These are phyloP conservation scores for Anadara kagoshimensis DNA, from an alignment of 1,140 invertebrate genomes.

Conservation along the genomic window DNA sequence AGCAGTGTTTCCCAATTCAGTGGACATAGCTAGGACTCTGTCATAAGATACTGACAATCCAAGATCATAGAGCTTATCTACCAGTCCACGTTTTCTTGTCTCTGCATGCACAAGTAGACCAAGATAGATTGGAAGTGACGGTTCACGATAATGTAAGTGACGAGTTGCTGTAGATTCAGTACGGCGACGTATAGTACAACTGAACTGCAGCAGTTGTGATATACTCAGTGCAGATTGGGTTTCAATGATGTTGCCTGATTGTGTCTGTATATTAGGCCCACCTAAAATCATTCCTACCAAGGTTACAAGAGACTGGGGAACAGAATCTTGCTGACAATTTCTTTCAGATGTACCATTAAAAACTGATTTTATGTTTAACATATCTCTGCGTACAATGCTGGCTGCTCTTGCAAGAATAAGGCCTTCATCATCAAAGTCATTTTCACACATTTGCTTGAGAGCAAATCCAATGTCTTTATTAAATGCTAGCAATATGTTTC, in stretches of 20 bases:
- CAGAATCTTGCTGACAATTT: slow-evolving; percentile 7
- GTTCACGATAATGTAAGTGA: background rate
- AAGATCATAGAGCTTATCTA: slow-evolving; percentile 29
- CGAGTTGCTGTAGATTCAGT: background rate
- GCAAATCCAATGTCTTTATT: background rate
- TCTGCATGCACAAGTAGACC: slow-evolving; percentile 9
- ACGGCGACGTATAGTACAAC: no score
- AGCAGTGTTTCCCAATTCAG: slow-evolving; percentile 9
- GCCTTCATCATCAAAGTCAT: background rate
- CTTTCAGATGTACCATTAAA: slow-evolving; percentile 2
- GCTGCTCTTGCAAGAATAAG: no score
- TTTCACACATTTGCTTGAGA: background rate
- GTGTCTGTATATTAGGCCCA: no score
- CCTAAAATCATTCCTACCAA: no score
- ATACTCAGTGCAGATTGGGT: background rate
- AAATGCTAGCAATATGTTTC: background rate
- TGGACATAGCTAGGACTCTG: slow-evolving; percentile 34
- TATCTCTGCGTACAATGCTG: background rate
- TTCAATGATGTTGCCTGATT: no score
- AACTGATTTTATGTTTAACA: background rate
- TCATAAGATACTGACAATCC: slow-evolving; percentile 44
- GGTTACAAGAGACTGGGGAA: no score
- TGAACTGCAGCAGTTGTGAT: slow-evolving; percentile 7
- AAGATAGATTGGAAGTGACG: slow-evolving; percentile 15
- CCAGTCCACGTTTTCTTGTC: slow-evolving; percentile 25